These are phyloP conservation scores for Drosophila differens DNA, from an alignment of 2,888 invertebrate genomes.

Conservation along the genomic window DNA sequence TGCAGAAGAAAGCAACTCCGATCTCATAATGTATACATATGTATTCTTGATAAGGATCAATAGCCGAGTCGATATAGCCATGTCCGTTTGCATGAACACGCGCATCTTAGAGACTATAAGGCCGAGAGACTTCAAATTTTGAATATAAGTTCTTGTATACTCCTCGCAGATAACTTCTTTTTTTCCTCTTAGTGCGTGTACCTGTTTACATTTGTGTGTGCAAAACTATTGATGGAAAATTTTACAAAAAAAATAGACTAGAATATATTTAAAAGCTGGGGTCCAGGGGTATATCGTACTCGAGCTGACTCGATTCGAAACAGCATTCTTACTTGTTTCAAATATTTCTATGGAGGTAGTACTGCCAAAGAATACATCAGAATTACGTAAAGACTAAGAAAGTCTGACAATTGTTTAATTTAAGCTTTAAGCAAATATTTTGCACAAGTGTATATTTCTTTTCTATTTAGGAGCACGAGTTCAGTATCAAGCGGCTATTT, in stretches of 20 bases:
- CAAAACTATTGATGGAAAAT: no score
- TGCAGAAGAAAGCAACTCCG: background rate
- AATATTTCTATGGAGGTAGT: background rate
- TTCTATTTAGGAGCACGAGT: constrained; percentile 16
- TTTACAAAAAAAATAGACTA: no score
- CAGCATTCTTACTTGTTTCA: background rate
- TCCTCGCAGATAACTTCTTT: no score
- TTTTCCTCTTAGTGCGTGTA: no score
- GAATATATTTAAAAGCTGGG: no score
- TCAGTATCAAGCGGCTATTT: constrained; percentile 11
- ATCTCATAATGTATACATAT: background rate
- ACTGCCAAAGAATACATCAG: constrained; percentile 3
- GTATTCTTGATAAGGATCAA: background rate
- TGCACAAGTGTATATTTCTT: constrained; percentile 59
- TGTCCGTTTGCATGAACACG: no score
- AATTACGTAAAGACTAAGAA: constrained; percentile 62
- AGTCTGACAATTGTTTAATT: constrained; percentile 57
- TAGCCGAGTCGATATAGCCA: background rate
- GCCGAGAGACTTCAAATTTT: no score
- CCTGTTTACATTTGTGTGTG: no score
- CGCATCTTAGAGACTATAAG: background rate
- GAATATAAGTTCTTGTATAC: no score
- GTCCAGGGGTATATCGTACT: background rate
- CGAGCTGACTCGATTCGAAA: background rate
- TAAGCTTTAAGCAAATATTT: constrained; percentile 68